Conservation (phyloP, 2,113 vertebrate genomes). For the Phrynosoma platyrhinos region DNA sequence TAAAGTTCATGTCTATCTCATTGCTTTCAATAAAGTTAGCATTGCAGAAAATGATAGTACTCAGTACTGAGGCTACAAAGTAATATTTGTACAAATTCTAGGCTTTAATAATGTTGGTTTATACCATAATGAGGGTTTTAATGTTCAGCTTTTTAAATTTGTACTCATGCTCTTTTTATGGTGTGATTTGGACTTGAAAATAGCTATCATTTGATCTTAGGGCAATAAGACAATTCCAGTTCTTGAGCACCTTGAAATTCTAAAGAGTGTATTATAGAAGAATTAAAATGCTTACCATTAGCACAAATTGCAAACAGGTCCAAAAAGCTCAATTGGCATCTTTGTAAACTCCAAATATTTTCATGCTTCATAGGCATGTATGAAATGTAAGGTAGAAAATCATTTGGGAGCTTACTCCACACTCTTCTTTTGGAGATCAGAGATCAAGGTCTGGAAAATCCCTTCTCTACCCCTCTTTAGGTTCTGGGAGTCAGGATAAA, state of each 20-base stretch:
- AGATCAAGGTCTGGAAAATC: too few relatives aligned
- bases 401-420: background rate
- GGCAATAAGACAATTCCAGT: background rate
- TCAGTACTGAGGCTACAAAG: background rate
- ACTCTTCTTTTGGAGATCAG: background rate
- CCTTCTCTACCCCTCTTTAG: background rate
- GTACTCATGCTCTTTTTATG: background rate
- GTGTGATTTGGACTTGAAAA: background rate
- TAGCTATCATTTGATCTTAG: background rate
- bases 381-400: background rate
- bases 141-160: background rate
- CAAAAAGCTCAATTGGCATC: background rate
- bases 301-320: background rate
- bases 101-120: background rate
- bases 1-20: slow-evolving; percentile 6
- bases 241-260: background rate
- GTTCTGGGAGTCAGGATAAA: background rate
- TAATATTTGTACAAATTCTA: background rate
- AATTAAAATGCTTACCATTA: background rate
- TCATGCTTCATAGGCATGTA: background rate
- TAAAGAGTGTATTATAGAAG: background rate
- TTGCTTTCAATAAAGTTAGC: slow-evolving; percentile 59
- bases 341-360: background rate
- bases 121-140: background rate
- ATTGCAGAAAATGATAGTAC: slow-evolving; percentile 27